Base-by-base conservation (phyloP, 1,140 invertebrate genomes). In the Drosophila pallidifrons region DNA sequence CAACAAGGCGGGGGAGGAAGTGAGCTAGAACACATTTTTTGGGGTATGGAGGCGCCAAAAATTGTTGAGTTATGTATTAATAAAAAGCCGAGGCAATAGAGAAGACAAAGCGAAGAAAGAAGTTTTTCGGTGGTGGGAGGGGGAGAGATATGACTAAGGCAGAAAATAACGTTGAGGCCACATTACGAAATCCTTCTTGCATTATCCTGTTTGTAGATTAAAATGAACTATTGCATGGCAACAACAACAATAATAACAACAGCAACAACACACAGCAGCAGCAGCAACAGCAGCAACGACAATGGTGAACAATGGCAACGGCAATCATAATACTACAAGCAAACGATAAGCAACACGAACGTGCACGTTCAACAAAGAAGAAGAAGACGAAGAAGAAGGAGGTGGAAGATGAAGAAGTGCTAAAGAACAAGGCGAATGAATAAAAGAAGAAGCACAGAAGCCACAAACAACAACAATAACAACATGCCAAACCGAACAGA, bases 181-280 rank as follows among this genome's bases (percentile, higher is more conserved):
- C 79, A 85, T 88, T 88, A 88, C 85, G 78, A 77, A 89, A 89
- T 85, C 78, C 85, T 88, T 89, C 86, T 89, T 89, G 85, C 81
- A 89, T 89, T 89, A 89, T 89, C 85, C 85, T 67, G 81, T 88
- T 77, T 87, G 78, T 89, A 89, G 85, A 89, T 89, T 89, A 89
- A 89, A 89, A 89, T 89, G 85, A 89, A 89, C 86, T 89, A 89
- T 89, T 89, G 82, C 87, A 91, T 64, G 83, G 57, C 79, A 86
- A 79, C 75, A 75, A 79, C 75, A 75, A 69, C 58, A 66, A 60
- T 52, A 80, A 61, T 61, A 58, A 45, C 43, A 32, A 38, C 45
- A 54, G 8, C 35, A 38, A 13, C 6, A 43, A 13, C 38, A 75
- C 20, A 11, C 41, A 59, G 25, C 16, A 75, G 45, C 45, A 30